Evolutionary conservation across 2,797 vertebrate species (phyloP), one percentile per base, ranked within the genome.

Genomic region (Rhinophrynus dorsalis): DNA sequence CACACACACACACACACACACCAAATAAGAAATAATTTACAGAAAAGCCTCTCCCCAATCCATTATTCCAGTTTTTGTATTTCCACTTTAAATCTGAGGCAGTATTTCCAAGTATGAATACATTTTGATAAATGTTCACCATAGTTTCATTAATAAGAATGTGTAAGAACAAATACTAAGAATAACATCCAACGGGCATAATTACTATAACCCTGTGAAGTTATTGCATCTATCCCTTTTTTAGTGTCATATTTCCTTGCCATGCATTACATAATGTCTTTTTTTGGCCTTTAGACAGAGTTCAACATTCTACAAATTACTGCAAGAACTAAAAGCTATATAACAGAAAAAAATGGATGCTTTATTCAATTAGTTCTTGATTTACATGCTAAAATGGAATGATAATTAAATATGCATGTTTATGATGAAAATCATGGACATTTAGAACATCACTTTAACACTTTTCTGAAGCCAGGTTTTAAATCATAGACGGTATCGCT

Each of bases 301-400:
- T 57, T 50, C 51, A 63, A 32, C 40, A 35, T 40, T 50, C 23
- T 50, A 64, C 17, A 72, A 72, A 72, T 64, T 64, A 58, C 18
- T 40, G 13, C 18, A 18, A 8, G 18, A 64, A 56, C 52, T 58
- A 58, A 58, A 71, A 64, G 40, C 68, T 48, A 51, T 64, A 51
- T 65, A 32, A 50, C 51, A 57, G 18, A 37, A 18, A 71, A 63
- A 72, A 48, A 38, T n/a, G 44, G 60, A 37, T 57, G 68, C 44
- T 30, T 71, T 65, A 64, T 21, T 51, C 32, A 58, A 64, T 72
- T 38, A 57, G 29, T 64, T 64, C 44, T 58, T 72, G 23, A 50
- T 50, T 58, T 71, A 64, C 24, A 29, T 44, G 29, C 10, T 17
- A 64, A 58, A 64, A 64, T 71, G 38, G 30, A 57, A 57, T 63